Base-by-base conservation (phyloP, 2,888 invertebrate species). In the Allolobophora icterica region DNA sequence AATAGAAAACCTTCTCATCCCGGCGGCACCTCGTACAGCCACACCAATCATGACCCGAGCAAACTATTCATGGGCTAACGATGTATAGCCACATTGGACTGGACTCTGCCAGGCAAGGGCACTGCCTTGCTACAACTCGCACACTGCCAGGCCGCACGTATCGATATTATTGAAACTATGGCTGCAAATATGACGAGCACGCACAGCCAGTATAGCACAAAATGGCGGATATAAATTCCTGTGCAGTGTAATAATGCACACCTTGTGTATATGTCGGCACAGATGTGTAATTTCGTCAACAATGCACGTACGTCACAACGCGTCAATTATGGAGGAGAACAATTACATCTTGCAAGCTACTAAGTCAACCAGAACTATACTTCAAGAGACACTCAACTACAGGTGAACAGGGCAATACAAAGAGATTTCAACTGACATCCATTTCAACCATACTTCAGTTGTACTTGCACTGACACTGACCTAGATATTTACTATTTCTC, bases 91-190 rank as follows among this genome's bases (percentile, higher is more conserved):
- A 8, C 71, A n/a, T n/a, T 71, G 30, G 71, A 71, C 71, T 71
- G 71, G 71, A 30, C 71, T 8, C 8, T 13, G 71, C 71, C n/a
- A 71, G 71, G 71, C 71, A 71, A 71, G 19, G 13, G 71, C n/a
- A n/a, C n/a, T 71, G 71, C 71, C 71, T 71, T 71, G 71, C 71
- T n/a, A 71, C 71, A 71, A 30, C 71, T 8, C 71, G 13, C 71
- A 71, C n/a, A 71, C 71, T 24, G 52, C 52, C 4, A 52, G 52
- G 52, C 21, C 52, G 52, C 24, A 2, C n/a, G 30, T 71, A 71
- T 71, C 71, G 71, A 71, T 71, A 71, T 71, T 71, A n/a, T 71
- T n/a, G n/a, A 71, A 71, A 71, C 71, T 71, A 71, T n/a, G 71
- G 8, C 30, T 11, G 71, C n/a, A 71, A 71, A n/a, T 71, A 71